Evolutionary conservation across 2,113 vertebrate species (phyloP).

Genomic region (Hiodon tergisus): DNA sequence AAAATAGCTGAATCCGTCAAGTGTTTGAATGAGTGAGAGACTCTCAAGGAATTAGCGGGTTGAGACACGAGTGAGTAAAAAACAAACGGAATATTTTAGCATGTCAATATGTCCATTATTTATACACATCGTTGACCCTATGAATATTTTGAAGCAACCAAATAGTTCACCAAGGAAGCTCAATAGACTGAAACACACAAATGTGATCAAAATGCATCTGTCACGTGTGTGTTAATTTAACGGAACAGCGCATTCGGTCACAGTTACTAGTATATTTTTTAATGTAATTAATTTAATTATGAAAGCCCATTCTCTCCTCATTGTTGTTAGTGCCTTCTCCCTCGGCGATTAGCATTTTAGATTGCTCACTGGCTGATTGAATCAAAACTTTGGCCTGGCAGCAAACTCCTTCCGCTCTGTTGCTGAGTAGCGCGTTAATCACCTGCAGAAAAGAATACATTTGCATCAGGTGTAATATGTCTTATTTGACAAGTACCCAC

Average conservation of each 20-base stretch:
- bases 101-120: no score
- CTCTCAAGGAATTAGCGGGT: no score
- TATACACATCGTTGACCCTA: not conserved
- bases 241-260: not conserved
- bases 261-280: not conserved
- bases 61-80: no score
- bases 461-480: not conserved
- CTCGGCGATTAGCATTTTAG: slow-evolving; percentile 10
- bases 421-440: no score
- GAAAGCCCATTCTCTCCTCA: slow-evolving; percentile 6
- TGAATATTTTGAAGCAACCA: not conserved
- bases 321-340: not conserved
- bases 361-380: not conserved
- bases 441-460: not conserved
- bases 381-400: no score
- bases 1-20: no score
- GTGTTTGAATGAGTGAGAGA: no score
- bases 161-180: not conserved
- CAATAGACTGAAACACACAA: not conserved
- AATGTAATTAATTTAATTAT: slow-evolving; percentile 14
- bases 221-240: slow-evolving; percentile 3
- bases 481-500: not conserved
- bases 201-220: not conserved
- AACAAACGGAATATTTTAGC: no score
- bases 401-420: no score